phyloP scores from a whole-genome alignment of 1,140 invertebrate genomes.

The Drosophila yakuba region DNA sequence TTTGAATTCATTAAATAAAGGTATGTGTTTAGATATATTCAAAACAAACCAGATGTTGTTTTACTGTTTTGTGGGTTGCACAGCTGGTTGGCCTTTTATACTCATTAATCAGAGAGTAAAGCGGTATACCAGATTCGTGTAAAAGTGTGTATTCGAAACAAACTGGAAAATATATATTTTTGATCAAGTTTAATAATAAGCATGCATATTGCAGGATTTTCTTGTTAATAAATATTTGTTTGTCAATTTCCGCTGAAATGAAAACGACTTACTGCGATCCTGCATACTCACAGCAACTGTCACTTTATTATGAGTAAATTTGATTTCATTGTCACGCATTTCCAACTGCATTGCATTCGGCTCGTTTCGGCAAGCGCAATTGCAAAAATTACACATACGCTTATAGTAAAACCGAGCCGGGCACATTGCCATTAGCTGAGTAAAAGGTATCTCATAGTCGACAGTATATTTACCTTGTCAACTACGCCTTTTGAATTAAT shows the following conservation, averaged over 20 bases:
- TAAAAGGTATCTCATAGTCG: too few relatives aligned
- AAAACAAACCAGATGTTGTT: slow-evolving; percentile 55
- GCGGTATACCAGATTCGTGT: too few relatives aligned
- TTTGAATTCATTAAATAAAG: slow-evolving; percentile 84
- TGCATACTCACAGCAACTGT: slow-evolving; percentile 34
- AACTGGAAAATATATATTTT: too few relatives aligned
- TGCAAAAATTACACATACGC: slow-evolving; percentile 72
- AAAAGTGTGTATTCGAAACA: too few relatives aligned
- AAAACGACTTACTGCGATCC: neutral
- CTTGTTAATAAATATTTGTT: too few relatives aligned
- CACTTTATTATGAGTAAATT: neutral
- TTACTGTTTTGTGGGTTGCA: neutral
- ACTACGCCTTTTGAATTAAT: too few relatives aligned
- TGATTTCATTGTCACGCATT: slow-evolving; percentile 76
- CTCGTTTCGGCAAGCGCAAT: slow-evolving; percentile 8
- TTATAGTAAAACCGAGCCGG: slow-evolving; percentile 12
- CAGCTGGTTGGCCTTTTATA: neutral
- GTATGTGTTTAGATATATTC: slow-evolving; percentile 83
- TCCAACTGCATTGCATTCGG: slow-evolving; percentile 15
- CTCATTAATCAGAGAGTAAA: too few relatives aligned
- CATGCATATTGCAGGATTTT: too few relatives aligned
- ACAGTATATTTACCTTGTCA: neutral
- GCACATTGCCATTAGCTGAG: neutral
- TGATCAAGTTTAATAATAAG: too few relatives aligned
- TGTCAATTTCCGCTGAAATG: too few relatives aligned